phyloP scores from a whole-genome alignment of 2,888 invertebrate species.

The Andrena minutula region DNA sequence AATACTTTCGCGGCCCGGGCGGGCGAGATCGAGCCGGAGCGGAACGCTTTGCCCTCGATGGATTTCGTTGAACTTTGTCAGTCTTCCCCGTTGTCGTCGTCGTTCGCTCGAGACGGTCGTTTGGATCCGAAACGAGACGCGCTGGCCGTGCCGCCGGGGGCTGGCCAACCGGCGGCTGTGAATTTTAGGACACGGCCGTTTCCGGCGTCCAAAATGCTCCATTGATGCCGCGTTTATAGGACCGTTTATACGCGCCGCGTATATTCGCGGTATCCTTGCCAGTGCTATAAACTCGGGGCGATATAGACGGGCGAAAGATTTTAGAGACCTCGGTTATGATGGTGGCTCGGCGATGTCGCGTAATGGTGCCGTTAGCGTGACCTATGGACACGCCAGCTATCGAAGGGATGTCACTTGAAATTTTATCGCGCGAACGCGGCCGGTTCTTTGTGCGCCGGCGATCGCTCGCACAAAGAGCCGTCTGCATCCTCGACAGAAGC shows the following conservation, averaged over 20 bases:
- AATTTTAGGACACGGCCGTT: constrained; percentile 43
- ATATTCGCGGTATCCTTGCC: constrained; percentile 39
- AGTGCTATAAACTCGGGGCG: constrained; percentile 52
- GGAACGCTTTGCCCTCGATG: constrained; percentile 13
- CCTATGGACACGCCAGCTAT: constrained; percentile 30
- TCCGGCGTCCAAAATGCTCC: constrained; percentile 34
- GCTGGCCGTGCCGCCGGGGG: not conserved
- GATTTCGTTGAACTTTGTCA: constrained; percentile 50
- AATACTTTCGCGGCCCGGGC: constrained; percentile 19
- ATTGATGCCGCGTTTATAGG: constrained; percentile 44
- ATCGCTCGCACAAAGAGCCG: not conserved
- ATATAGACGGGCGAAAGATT: constrained; percentile 38
- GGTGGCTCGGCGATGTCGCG: constrained; percentile 3
- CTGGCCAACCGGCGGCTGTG: constrained; percentile 4
- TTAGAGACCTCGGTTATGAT: constrained; percentile 34
- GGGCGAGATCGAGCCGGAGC: too few species aligned
- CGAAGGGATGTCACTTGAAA: constrained; percentile 35
- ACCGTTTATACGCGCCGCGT: constrained; percentile 48
- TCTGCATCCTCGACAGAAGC: constrained; percentile 17
- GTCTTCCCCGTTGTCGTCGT: not conserved
- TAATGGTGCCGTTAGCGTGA: constrained; percentile 49
- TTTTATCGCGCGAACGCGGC: constrained; percentile 24
- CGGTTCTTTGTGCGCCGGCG: not conserved
- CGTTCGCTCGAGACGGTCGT: constrained; percentile 29
- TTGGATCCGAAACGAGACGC: constrained; percentile 39